A percentile compares a stretch with the other conserved stretches of the same genome.
phyloP scores from a whole-genome alignment of 2,888 invertebrate genomes.

The Caenorhabditis auriculariae region DNA sequence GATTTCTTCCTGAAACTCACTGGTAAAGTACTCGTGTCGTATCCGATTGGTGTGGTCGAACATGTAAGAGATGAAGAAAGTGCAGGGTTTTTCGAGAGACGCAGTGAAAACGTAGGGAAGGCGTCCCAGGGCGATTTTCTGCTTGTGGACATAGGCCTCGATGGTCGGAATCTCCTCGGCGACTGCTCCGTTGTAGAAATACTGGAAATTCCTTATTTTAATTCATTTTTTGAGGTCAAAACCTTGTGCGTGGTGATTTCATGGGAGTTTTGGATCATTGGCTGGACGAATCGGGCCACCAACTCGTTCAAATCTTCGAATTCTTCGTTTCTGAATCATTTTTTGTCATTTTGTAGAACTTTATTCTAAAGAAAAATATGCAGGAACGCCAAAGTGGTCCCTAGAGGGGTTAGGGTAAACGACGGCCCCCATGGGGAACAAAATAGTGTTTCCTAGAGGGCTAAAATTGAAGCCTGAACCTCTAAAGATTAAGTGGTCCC shows the following conservation, averaged over 20 bases:
- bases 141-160: conserved; percentile 71
- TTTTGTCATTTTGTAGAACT: too few species aligned
- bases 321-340: conserved; percentile 70
- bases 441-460: too few species aligned
- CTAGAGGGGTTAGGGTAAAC: too few species aligned
- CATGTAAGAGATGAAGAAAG: conserved; percentile 89
- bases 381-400: too few species aligned
- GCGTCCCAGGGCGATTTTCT: conserved; percentile 75
- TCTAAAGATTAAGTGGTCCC: too few species aligned
- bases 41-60: conserved; percentile 75
- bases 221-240: background rate
- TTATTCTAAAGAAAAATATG: too few species aligned
- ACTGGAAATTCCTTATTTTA: conserved; percentile 3
- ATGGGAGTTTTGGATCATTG: conserved; percentile 89
- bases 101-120: conserved; percentile 53
- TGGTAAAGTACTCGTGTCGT: conserved; percentile 87
- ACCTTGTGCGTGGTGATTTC: conserved; percentile 84
- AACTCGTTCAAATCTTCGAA: conserved; percentile 99
- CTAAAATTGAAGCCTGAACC: too few species aligned
- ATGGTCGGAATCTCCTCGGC: conserved; percentile 35
- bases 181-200: conserved; percentile 73
- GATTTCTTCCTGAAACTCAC: conserved; percentile 4
- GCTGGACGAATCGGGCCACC: conserved; percentile 90
- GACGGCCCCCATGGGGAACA: too few species aligned
- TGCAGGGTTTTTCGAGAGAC: conserved; percentile 71